Evolutionary conservation across 2,888 invertebrate genomes (phyloP).

Genomic region (Chymomyza procnemis): DNA sequence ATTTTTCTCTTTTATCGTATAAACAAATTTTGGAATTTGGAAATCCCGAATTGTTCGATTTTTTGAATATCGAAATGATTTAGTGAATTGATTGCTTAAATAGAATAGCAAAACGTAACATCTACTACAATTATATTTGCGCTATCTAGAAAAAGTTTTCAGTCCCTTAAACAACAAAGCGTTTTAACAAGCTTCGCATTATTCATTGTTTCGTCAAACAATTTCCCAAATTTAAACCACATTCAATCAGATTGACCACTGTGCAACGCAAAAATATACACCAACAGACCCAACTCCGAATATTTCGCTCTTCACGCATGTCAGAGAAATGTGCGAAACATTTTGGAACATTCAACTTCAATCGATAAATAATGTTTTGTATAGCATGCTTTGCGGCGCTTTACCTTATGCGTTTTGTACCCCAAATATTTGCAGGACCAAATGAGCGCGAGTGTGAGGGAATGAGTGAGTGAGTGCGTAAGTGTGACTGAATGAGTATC

Average conservation of each 20-base stretch:
- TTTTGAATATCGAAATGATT: too few species aligned
- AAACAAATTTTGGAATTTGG: too few species aligned
- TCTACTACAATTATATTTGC: too few species aligned
- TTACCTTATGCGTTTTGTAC: constrained; percentile 31
- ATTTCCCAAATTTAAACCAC: too few species aligned
- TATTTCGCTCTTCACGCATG: neutral
- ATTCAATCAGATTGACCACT: neutral
- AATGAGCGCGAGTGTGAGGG: neutral
- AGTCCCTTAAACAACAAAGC: too few species aligned
- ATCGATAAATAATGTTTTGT: constrained; percentile 62
- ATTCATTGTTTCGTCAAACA: too few species aligned
- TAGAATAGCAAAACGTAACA: too few species aligned
- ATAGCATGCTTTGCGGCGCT: constrained; percentile 36
- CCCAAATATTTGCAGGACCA: neutral
- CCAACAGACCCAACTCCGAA: neutral
- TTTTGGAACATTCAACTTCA: constrained; percentile 31
- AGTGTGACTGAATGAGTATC: constrained; percentile 21
- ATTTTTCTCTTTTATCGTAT: too few species aligned
- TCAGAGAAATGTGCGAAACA: neutral
- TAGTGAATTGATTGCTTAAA: too few species aligned
- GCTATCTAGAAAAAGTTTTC: too few species aligned
- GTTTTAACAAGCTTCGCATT: too few species aligned
- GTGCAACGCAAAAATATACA: neutral
- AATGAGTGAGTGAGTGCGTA: constrained; percentile 17
- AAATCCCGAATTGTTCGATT: too few species aligned